Evolutionary conservation across 2,888 invertebrate genomes (phyloP).

Genomic region (Enchytraeus crypticus): DNA sequence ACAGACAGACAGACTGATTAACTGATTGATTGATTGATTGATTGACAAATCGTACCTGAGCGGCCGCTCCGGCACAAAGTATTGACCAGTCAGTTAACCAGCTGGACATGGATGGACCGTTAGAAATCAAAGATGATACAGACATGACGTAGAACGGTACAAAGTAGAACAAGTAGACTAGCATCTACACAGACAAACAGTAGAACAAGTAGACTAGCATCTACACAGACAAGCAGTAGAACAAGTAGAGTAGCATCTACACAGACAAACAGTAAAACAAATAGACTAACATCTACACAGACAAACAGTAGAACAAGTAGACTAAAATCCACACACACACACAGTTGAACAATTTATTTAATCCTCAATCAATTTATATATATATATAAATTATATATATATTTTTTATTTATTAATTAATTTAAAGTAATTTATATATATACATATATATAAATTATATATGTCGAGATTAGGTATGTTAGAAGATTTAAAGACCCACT

Average conservation of each 20-base stretch:
- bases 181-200: conserved; percentile 41
- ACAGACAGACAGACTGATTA: no score
- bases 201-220: conserved; percentile 41
- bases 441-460: no score
- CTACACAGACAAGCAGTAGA: conserved; percentile 43
- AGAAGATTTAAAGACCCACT: no score
- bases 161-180: conserved; percentile 41
- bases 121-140: conserved; percentile 31
- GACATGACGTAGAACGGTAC: conserved; percentile 36
- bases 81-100: conserved; percentile 41
- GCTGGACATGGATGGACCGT: conserved; percentile 25
- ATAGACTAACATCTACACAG: conserved; percentile 40
- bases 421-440: no score
- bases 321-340: no score
- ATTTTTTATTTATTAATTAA: no score
- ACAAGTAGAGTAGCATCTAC: conserved; percentile 40
- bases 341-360: no score
- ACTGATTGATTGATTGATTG: no score
- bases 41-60: conserved; percentile 30
- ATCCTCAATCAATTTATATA: no score
- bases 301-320: no score
- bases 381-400: no score
- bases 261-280: conserved; percentile 42
- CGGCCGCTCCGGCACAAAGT: conserved; percentile 40
- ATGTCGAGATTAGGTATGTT: no score